Percentiles rank a stretch among this genome's conserved stretches.
Conservation (phyloP, 1,140 invertebrate species). For the Yoshiicerus persimilis region DNA sequence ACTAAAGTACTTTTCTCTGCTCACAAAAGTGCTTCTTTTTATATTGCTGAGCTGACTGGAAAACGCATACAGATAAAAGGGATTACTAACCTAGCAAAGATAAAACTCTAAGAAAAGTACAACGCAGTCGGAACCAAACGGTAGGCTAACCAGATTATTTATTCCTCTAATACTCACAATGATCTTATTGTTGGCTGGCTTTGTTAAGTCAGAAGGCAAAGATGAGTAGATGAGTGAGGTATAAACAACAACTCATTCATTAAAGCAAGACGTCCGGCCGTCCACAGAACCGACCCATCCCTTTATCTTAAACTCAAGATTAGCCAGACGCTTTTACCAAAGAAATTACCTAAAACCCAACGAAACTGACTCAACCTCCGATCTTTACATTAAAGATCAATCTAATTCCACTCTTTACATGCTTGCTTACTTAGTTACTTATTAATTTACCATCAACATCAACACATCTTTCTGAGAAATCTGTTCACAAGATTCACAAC, state of each 20-base stretch:
- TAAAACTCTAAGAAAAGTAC: background rate
- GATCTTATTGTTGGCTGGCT: background rate
- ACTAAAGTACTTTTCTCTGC: background rate
- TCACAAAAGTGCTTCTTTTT: background rate
- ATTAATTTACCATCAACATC: background rate
- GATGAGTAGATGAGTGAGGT: background rate
- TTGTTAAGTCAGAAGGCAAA: background rate
- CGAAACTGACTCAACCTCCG: background rate
- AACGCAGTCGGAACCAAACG: background rate
- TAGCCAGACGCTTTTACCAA: background rate
- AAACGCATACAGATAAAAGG: background rate
- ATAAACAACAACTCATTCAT: background rate
- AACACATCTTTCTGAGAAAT: background rate
- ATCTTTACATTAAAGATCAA: background rate
- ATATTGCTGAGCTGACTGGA: background rate
- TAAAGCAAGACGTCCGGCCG: background rate
- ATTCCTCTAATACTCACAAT: background rate
- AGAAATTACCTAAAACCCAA: background rate
- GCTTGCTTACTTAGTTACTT: background rate
- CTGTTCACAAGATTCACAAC: background rate
- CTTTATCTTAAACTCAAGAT: background rate
- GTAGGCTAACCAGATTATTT: background rate
- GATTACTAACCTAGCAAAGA: too few species aligned
- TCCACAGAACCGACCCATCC: slow-evolving; percentile 18
- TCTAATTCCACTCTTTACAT: background rate